A percentile compares a stretch with the other conserved stretches of the same genome.
Conservation (phyloP, 53 echinoderm and acorn worm genomes). For the Zoroaster sp. region DNA sequence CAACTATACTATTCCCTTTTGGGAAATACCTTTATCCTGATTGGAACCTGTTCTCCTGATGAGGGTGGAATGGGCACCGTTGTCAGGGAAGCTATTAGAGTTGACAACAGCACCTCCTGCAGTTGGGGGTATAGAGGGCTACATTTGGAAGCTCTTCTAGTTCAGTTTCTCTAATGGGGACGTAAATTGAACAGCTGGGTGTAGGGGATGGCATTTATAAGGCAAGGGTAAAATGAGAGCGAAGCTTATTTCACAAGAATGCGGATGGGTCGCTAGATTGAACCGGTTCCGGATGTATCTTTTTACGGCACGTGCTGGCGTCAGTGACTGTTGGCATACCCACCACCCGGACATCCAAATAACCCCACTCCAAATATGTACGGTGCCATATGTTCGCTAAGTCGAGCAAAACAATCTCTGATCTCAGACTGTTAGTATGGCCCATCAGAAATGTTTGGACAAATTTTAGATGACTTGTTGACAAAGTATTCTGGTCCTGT, state of each 20-base stretch:
- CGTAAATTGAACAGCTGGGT: too few species aligned
- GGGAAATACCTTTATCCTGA: too few species aligned
- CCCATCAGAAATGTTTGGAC: background rate
- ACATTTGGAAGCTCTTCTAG: too few species aligned
- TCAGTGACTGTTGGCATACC: background rate
- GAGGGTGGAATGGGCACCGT: too few species aligned
- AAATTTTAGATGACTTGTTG: constrained; percentile 10
- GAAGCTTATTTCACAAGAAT: background rate
- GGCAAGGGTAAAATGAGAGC: too few species aligned
- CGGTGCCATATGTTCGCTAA: background rate
- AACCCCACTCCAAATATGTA: constrained; percentile 12
- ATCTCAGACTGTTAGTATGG: constrained; percentile 19
- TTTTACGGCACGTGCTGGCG: constrained; percentile 14
- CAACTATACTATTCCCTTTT: too few species aligned
- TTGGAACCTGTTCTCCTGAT: too few species aligned
- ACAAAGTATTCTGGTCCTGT: background rate
- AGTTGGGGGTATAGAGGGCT: too few species aligned
- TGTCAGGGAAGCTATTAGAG: too few species aligned
- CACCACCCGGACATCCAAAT: background rate
- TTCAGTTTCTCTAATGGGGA: too few species aligned
- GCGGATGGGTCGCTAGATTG: background rate
- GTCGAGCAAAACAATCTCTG: constrained; percentile 11
- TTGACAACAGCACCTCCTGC: too few species aligned
- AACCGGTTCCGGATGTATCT: background rate
- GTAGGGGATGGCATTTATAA: too few species aligned